phyloP scores from a whole-genome alignment of 2,113 vertebrate species.

The Ictalurus furcatus region DNA sequence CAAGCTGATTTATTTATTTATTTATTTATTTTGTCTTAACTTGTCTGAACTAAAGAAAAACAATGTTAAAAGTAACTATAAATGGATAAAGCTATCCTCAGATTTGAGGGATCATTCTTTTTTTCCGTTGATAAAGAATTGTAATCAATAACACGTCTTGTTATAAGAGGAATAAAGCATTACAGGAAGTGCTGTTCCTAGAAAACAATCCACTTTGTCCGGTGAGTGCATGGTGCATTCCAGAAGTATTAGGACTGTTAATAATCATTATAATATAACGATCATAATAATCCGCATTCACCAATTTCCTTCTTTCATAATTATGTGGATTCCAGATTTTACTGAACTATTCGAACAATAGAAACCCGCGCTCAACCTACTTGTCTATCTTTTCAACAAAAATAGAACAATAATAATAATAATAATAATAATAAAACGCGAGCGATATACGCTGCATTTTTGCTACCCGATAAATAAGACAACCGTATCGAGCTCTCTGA shows the following conservation, averaged over 20 bases:
- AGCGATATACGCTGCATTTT: neutral
- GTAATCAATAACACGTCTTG: neutral
- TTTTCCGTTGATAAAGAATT: neutral
- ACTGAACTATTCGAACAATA: neutral
- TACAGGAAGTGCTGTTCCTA: neutral
- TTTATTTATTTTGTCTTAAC: neutral
- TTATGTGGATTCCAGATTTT: neutral
- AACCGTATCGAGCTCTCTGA: neutral
- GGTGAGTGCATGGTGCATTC: neutral
- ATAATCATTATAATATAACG: too few relatives aligned
- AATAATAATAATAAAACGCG: neutral
- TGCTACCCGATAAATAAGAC: neutral
- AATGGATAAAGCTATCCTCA: neutral
- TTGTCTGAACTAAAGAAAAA: neutral
- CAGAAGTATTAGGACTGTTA: neutral
- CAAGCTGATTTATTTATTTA: neutral
- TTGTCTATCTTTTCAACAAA: neutral
- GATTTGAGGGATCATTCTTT: neutral
- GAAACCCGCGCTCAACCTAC: neutral
- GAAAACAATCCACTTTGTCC: neutral
- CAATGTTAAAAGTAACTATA: neutral
- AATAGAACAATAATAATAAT: neutral
- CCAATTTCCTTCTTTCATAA: too few relatives aligned
- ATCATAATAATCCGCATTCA: neutral
- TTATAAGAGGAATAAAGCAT: neutral